Evolutionary conservation across 2,888 invertebrate genomes (phyloP).

Genomic region (Orchesellides sinensis): DNA sequence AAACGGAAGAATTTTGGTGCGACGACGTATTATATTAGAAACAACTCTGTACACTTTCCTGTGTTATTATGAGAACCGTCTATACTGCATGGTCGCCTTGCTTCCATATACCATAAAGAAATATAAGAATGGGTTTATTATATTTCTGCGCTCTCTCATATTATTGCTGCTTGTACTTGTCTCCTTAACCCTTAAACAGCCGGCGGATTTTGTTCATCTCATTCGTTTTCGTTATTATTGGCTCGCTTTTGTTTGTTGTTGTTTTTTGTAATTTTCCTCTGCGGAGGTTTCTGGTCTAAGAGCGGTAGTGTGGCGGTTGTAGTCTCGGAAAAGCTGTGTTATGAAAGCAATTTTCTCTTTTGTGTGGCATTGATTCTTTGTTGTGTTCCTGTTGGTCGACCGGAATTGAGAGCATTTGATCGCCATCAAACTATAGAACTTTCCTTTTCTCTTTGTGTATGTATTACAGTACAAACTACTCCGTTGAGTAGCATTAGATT

Average conservation of each 20-base stretch:
- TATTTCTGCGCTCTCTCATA: too few species aligned
- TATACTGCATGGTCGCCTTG: too few species aligned
- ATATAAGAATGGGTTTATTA: background rate
- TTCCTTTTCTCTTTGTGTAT: too few species aligned
- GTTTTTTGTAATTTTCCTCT: background rate
- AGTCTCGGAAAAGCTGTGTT: constrained; percentile 1
- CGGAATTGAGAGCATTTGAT: constrained; percentile 31
- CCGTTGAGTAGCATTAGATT: too few species aligned
- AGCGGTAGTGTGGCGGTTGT: background rate
- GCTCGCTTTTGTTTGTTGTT: constrained; percentile 22
- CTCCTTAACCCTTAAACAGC: constrained; percentile 21
- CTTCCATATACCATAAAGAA: constrained; percentile 4
- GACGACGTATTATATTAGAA: too few species aligned
- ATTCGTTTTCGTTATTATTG: constrained; percentile 34
- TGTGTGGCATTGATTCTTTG: constrained; percentile 5
- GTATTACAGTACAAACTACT: too few species aligned
- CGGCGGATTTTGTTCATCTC: constrained; percentile 19
- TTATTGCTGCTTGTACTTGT: constrained; percentile 12
- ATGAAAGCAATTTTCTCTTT: constrained; percentile 38
- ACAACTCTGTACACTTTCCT: too few species aligned
- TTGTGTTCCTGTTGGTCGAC: background rate
- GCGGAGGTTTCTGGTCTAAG: background rate
- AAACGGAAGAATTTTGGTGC: too few species aligned
- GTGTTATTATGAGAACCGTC: too few species aligned
- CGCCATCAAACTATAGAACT: background rate